Evolutionary conservation across 2,113 vertebrate species (phyloP).

Genomic region (Glaucomys volans): DNA sequence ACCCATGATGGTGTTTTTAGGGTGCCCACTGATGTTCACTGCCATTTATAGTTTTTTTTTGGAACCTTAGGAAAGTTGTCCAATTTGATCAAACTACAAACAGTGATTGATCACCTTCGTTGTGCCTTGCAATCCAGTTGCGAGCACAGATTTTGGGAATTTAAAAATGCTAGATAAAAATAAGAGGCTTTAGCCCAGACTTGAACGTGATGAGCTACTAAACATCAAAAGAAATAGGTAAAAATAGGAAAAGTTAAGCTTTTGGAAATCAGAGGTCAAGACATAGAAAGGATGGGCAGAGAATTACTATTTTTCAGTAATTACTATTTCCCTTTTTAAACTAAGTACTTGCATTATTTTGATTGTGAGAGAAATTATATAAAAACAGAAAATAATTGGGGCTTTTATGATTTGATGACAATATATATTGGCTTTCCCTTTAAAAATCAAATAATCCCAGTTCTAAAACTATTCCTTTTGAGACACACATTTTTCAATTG

Average conservation of each 20-base stretch:
- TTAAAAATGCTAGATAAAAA: not conserved
- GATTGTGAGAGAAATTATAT: not conserved
- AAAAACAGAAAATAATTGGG: constrained; percentile 38
- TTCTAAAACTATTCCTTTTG: constrained; percentile 9
- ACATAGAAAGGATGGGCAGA: not conserved
- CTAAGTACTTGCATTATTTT: not conserved
- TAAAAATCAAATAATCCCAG: not conserved
- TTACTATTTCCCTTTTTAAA: constrained; percentile 44
- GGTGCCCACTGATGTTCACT: not conserved
- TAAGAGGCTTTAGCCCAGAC: not conserved
- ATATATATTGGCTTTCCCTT: not conserved
- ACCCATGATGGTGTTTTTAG: not conserved
- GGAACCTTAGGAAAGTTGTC: not conserved
- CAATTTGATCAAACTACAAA: not conserved
- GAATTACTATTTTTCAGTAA: not conserved
- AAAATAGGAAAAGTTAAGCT: not conserved
- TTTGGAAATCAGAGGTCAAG: constrained; percentile 23
- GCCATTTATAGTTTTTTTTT: not conserved
- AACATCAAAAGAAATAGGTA: constrained; percentile 6
- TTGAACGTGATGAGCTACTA: not conserved
- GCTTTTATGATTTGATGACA: not conserved
- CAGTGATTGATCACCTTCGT: not conserved
- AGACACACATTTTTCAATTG: not conserved
- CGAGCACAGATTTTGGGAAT: not conserved
- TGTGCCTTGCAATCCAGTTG: not conserved